Evolutionary conservation across 2,797 vertebrate species (phyloP), one percentile per base, ranked within the genome.

Genomic region (Eulemur rubriventer): DNA sequence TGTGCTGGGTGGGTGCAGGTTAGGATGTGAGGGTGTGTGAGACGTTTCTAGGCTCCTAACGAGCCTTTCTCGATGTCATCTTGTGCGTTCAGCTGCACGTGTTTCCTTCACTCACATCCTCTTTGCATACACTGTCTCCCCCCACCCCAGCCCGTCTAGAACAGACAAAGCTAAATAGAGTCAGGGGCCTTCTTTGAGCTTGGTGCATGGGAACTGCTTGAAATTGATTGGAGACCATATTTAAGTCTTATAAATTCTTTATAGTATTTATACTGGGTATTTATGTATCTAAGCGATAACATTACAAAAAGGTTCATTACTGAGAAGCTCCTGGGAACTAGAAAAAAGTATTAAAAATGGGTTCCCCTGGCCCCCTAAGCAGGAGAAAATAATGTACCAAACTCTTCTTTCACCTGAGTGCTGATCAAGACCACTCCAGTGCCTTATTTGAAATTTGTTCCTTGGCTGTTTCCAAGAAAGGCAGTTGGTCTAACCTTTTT

Each of bases 21-120:
- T 2, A 1, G 79, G 63, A 22, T 0, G 0, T 10, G 7, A 59
- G 33, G 41, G n/a, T 11, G 7, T 13, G 14, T 30, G 6, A 79
- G 24, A 0, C 0, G 13, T 57, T 10, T 11, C 57, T 59, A 6
- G 17, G 38, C 63, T 24, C 38, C 20, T 18, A 0, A 16, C 24
- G 63, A 30, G 28, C 55, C 12, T 30, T 38, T 79, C 41, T 35
- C 33, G 14, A 41, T 17, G 33, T n/a, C 7, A 41, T 46, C 70
- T 7, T 2, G 26, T 28, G n/a, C 43, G 0, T 33, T 16, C 35
- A 17, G 17, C 65, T 22, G 17, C 20, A 35, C 2, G 43, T 1
- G 7, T 57, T 38, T 35, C 35, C 24, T 18, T 59, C 30, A 3
- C 28, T 0, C 4, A 9, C 1, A 0, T 22, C n/a, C 26, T 88